Base-by-base conservation (phyloP, 2,113 vertebrate genomes). In the Clarias batrachus region DNA sequence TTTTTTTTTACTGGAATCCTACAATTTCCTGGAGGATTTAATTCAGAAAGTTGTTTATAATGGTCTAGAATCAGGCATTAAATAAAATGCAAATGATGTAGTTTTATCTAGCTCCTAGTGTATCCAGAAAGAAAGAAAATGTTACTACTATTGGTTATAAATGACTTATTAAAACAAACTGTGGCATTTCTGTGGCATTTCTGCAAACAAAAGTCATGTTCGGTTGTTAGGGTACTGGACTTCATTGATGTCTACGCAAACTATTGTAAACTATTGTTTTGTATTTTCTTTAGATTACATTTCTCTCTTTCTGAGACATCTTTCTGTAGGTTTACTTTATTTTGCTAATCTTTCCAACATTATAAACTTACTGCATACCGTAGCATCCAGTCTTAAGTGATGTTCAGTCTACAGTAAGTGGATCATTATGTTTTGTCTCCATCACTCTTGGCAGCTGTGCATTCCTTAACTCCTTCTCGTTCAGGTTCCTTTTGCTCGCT, bases 401-500 rank as follows among this genome's bases (percentile, higher is more conserved):
- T 25, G 2, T 74, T 13, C 12, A 12, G 11, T 11, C 3, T 54
- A 37, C 33, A 37, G 33, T 37, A 16, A 27, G 19, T 41, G 11
- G 27, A 27, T 17, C 1, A 1, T 54, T 52, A 41, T 3, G 68
- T 0, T 17, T 37, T 80, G 27, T 37, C 21, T 10, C 48, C 17
- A 16, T 41, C 30, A n/a, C 30, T 48, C 2, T 63, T 41, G 5
- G 54, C 19, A n/a, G 60, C 82, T 89, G 59, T 37, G 25, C 19
- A 3, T 89, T 93, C 96, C 96, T 96, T 97, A 94, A 96, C 94
- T 86, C 2, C 5, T 10, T 3, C 16, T 6, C 27, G 41, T 86
- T 66, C 93, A 99, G 98, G 98, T 99, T 74, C 98, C 98, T 19
- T 99, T 99, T 12, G 97, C 98, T 80, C 97, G 98, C 62, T 99